These are phyloP conservation scores for Discoglossus pictus DNA, from an alignment of 2,797 vertebrate genomes.

Conservation along the genomic window DNA sequence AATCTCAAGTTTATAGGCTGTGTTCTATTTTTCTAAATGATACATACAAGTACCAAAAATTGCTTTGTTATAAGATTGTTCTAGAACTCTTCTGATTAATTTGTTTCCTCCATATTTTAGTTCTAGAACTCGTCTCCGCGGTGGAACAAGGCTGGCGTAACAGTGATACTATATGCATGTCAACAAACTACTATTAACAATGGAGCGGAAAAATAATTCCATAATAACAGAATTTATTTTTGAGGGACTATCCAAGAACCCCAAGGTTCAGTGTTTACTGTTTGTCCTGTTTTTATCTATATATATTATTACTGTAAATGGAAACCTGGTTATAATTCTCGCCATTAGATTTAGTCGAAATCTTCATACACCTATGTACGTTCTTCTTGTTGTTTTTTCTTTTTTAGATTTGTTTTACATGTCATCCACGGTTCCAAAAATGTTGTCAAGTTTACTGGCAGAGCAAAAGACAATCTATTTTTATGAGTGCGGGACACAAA, in stretches of 20 bases:
- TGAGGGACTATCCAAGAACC: slow-evolving; percentile 48
- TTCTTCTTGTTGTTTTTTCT: slow-evolving; percentile 58
- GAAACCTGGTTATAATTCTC: slow-evolving; percentile 52
- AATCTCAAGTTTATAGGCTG: no score
- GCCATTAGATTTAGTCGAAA: neutral
- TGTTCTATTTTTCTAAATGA: no score
- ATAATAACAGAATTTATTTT: slow-evolving; percentile 54
- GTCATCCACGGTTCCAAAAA: slow-evolving; percentile 30
- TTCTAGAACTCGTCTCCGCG: no score
- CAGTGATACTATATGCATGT: no score
- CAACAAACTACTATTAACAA: no score
- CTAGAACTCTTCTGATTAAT: no score
- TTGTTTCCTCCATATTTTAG: no score
- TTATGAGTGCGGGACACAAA: slow-evolving; percentile 13
- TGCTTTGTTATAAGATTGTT: no score
- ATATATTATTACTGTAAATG: slow-evolving; percentile 53
- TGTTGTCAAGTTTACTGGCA: slow-evolving; percentile 22
- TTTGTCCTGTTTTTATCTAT: slow-evolving; percentile 53
- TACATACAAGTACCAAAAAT: no score
- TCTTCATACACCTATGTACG: slow-evolving; percentile 40
- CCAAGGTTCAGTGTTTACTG: slow-evolving; percentile 36
- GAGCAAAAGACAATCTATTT: slow-evolving; percentile 15
- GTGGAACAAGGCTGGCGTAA: no score
- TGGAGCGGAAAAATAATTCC: slow-evolving; percentile 43
- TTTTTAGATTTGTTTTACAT: slow-evolving; percentile 59